Base-by-base conservation (phyloP, 2,797 vertebrate genomes). In the Brachymystax lenok region DNA sequence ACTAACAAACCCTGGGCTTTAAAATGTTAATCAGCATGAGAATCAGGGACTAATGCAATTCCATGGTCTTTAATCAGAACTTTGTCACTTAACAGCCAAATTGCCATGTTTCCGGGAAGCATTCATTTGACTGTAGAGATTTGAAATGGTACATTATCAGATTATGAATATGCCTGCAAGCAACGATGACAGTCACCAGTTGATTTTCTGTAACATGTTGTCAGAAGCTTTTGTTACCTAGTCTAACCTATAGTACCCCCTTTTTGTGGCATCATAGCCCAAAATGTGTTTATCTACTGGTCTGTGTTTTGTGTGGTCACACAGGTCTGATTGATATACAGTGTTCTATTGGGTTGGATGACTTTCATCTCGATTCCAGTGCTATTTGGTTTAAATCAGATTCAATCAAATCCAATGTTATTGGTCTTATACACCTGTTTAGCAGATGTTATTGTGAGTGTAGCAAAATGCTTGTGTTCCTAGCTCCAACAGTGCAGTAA, bases 71-170 rank as follows among this genome's bases (percentile, higher is more conserved):
- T 71, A 24, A 71, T 71, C 50, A 52, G 7, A 17, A 28, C 54
- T 71, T 52, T 71, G 69, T 71, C 40, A 50, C 69, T 71, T 72
- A 30, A 54, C 70, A 72, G 70, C 17, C n/a, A 72, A 72, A 72
- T 56, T n/a, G 56, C 50, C 51, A 54, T 72, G 54, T 72, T 71
- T 16, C 40, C 17, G 4, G 70, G 70, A 54, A 72, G 51, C 70
- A 72, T 72, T 54, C 51, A n/a, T 72, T 72, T 30, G 24, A 54
- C 70, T 52, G 21, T 72, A 19, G 51, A 72, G 70, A 16, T 72
- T 72, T 30, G 50, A 52, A 28, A 72, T n/a, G 33, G 17, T 35
- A 8, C 17, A 69, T 69, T 40, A 21, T 67, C 17, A 27, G 12
- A 46, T 14, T 12, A 28, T 52, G 14, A 51, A 71, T 30, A 50